phyloP scores from a whole-genome alignment of 1,140 invertebrate species.

The Hypsibius dujardini region DNA sequence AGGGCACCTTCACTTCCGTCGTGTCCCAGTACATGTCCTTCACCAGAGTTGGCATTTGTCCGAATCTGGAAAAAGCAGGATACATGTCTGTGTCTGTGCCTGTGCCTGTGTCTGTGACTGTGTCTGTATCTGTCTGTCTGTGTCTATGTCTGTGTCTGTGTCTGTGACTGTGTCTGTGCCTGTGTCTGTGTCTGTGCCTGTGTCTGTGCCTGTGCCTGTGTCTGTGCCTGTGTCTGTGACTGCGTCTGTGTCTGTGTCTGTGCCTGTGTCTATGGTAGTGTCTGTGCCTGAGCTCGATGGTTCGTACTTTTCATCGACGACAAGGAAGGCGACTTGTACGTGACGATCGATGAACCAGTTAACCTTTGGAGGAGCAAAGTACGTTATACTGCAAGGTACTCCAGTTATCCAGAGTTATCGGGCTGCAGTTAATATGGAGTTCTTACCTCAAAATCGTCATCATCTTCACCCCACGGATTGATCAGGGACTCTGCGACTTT shows the following conservation, averaged over 20 bases:
- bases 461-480: slow-evolving; percentile 39
- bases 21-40: slow-evolving; percentile 36
- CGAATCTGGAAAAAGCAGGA: not conserved
- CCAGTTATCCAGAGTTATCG: slow-evolving; percentile 18
- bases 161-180: too few relatives aligned
- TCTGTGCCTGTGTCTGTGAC: too few relatives aligned
- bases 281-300: too few relatives aligned
- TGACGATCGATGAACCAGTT: slow-evolving; percentile 75
- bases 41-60: slow-evolving; percentile 20
- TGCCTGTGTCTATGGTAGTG: slow-evolving; percentile 22
- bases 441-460: slow-evolving; percentile 39
- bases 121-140: too few relatives aligned
- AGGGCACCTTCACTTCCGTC: slow-evolving; percentile 30
- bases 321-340: slow-evolving; percentile 29
- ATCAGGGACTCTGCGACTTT: slow-evolving; percentile 37
- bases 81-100: not conserved
- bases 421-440: slow-evolving; percentile 26
- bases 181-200: too few relatives aligned
- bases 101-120: too few relatives aligned
- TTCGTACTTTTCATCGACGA: slow-evolving; percentile 26
- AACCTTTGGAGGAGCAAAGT: not conserved
- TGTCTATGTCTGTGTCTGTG: too few relatives aligned
- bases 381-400: not conserved
- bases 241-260: too few relatives aligned
- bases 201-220: too few relatives aligned